Evolutionary conservation across 2,888 invertebrate genomes (phyloP), one percentile per base, ranked within the genome.

Genomic region (Megalurothrips usitatus): DNA sequence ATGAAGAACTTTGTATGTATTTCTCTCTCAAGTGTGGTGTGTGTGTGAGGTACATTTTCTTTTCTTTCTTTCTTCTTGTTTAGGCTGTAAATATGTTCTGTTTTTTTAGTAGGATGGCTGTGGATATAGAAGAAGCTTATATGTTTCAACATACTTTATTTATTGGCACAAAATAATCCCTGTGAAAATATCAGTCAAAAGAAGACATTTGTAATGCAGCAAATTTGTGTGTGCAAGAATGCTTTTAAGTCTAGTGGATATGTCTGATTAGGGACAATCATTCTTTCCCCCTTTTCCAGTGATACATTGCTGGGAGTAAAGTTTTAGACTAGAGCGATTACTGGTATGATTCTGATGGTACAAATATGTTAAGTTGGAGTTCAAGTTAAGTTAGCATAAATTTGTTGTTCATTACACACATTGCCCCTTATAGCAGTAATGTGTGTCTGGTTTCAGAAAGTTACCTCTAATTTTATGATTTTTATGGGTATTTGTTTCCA

Each of bases 351-450:
- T 26, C 68, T 75, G 68, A 75, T 75, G 68, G 68, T 75, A 75
- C 68, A 75, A 75, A 75, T 75, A 75, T 75, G 68, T 26, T 75
- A 75, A 75, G 68, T 23, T 75, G 68, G 23, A 75, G 26, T 75
- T 75, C 26, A 26, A 23, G 68, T 75, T 75, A 26, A 75, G 9
- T 23, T 75, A 75, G 23, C 23, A 75, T 12, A 75, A 75, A 75
- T 43, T 43, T 43, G 34, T 43, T 43, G 34, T 43, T 43, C 34
- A 43, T 43, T 43, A 43, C 34, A 75, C 26, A 26, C 68, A 75
- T 75, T 75, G 26, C 68, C 23, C 0, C 58, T 58, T 19, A 26
- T 26, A 75, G 68, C 23, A 26, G 68, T 9, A 75, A 75, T 75
- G 68, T 1, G 23, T 75, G 23, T 26, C 68, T 75, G 68, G n/a